Percentiles rank a stretch among this genome's conserved stretches.
phyloP scores from a whole-genome alignment of 2,797 vertebrate species.

The Coccyzus lansbergi region DNA sequence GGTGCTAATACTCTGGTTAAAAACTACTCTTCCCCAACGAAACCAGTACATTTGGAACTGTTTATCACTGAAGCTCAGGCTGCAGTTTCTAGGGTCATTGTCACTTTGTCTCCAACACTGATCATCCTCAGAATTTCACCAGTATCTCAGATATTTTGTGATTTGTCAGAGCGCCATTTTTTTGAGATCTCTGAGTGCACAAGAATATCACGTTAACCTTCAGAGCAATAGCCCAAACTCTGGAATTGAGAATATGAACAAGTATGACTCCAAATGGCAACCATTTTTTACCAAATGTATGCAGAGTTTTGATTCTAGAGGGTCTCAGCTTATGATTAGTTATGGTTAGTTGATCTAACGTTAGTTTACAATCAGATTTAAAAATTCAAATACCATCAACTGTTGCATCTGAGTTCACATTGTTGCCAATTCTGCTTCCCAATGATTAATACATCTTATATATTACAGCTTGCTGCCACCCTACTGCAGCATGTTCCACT shows the following conservation, averaged over 20 bases:
- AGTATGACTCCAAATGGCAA: not conserved
- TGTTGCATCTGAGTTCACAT: not conserved
- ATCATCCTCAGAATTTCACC: not conserved
- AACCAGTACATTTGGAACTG: not conserved
- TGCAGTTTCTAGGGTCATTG: not conserved
- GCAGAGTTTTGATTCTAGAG: not conserved
- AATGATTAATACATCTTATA: not conserved
- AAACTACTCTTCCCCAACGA: not conserved
- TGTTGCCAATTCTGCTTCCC: not conserved
- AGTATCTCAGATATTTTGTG: not conserved
- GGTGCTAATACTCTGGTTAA: not conserved
- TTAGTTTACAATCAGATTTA: not conserved
- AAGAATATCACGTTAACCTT: not conserved
- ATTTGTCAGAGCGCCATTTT: not conserved
- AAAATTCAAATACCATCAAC: not conserved
- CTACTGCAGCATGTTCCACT: not conserved
- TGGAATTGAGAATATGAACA: not conserved
- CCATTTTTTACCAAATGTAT: not conserved
- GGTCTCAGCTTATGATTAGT: not conserved
- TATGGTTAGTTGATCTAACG: not conserved
- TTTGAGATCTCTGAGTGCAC: not conserved
- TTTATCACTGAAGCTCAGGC: not conserved
- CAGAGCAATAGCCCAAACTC: not conserved
- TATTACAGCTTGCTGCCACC: not conserved
- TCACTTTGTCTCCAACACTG: not conserved